phyloP scores from a whole-genome alignment of 2,113 vertebrate genomes.

The Cephalopholis sonnerati region DNA sequence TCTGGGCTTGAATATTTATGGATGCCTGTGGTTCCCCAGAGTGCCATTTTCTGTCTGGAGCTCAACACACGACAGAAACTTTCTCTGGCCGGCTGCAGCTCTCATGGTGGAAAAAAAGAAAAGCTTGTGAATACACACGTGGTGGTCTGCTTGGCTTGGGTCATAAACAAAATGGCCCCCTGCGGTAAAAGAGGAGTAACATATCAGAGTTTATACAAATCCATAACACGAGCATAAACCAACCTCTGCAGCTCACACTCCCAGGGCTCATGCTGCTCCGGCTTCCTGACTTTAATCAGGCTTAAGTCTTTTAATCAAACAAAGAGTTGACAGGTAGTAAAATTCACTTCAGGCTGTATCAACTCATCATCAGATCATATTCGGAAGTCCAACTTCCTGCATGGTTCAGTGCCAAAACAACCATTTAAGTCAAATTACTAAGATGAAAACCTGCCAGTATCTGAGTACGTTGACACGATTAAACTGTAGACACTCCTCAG shows the following conservation, averaged over 20 bases:
- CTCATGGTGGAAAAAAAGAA: constrained; percentile 47
- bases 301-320: constrained; percentile 54
- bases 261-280: neutral
- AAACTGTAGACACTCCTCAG: neutral
- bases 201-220: constrained; percentile 70
- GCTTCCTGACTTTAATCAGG: constrained; percentile 48
- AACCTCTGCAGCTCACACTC: constrained; percentile 23
- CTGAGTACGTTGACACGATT: neutral
- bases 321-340: constrained; percentile 38
- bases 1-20: constrained; percentile 84
- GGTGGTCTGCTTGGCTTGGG: constrained; percentile 71
- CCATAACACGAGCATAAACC: constrained; percentile 41
- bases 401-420: constrained; percentile 5
- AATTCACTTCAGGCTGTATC: constrained; percentile 39
- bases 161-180: constrained; percentile 72
- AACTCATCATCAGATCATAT: constrained; percentile 5
- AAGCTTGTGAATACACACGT: constrained; percentile 56
- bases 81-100: constrained; percentile 61
- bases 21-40: constrained; percentile 81
- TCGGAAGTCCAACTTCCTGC: constrained; percentile 11
- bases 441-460: neutral
- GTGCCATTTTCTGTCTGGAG: constrained; percentile 80
- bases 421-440: constrained; percentile 26
- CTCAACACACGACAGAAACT: constrained; percentile 74
- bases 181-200: constrained; percentile 53